Conservation (phyloP, 2,797 vertebrate genomes). For the Intellagama lesueurii region DNA sequence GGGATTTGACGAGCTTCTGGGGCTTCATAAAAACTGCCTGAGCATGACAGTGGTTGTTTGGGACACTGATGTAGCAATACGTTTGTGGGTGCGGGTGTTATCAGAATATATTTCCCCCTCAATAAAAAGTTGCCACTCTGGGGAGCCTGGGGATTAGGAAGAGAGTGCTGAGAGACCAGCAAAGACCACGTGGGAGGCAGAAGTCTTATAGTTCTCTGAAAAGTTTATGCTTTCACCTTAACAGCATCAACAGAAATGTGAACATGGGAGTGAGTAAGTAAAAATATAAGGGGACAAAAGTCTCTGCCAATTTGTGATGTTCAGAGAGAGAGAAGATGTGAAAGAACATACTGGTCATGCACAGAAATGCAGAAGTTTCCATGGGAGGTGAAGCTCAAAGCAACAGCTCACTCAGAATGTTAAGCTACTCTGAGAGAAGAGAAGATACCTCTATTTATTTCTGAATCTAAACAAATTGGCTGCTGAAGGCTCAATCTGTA, state of each 20-base stretch:
- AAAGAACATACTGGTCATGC: no score
- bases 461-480: not conserved
- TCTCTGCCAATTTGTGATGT: no score
- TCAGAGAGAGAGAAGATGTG: no score
- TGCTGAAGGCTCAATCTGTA: not conserved
- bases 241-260: no score
- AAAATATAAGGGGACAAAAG: no score
- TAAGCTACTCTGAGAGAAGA: not conserved
- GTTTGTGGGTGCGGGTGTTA: slow-evolving; percentile 20
- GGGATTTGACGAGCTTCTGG: slow-evolving; percentile 63
- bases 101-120: slow-evolving; percentile 43
- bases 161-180: slow-evolving; percentile 57
- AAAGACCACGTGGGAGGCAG: slow-evolving; percentile 47
- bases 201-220: not conserved
- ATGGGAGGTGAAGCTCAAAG: not conserved
- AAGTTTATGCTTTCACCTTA: not conserved
- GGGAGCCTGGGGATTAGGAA: slow-evolving; percentile 62
- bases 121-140: slow-evolving; percentile 26
- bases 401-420: not conserved
- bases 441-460: not conserved
- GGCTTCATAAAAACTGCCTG: slow-evolving; percentile 54
- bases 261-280: no score
- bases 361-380: no score
- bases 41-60: slow-evolving; percentile 47
- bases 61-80: slow-evolving; percentile 52